phyloP scores from a whole-genome alignment of 64 coral and sea anemone species.

The Pocillopora damicornis region DNA sequence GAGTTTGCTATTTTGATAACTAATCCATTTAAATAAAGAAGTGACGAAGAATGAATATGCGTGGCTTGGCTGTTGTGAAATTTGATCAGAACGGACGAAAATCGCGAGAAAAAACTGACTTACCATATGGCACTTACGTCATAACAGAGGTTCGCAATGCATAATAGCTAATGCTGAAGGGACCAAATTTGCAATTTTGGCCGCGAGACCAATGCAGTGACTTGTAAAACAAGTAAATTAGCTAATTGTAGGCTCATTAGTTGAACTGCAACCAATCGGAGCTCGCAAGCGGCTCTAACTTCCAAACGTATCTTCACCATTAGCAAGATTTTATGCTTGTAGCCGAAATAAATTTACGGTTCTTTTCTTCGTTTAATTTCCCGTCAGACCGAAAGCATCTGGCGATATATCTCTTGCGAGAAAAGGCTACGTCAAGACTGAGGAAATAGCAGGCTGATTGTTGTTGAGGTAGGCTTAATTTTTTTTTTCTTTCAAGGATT shows the following conservation, averaged over 20 bases:
- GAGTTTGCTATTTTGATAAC: neutral
- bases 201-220: neutral
- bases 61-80: neutral
- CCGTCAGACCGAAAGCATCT: neutral
- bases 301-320: neutral
- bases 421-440: neutral
- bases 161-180: neutral
- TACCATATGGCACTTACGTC: neutral
- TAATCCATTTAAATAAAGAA: neutral
- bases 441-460: neutral
- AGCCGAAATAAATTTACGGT: neutral
- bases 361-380: neutral
- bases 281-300: neutral
- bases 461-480: neutral
- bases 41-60: neutral
- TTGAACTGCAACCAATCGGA: neutral
- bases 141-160: neutral
- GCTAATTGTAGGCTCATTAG: conserved; percentile 13
- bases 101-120: neutral
- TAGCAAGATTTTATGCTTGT: neutral
- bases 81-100: neutral
- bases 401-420: neutral
- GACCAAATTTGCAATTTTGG: conserved; percentile 20
- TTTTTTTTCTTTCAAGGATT: neutral
- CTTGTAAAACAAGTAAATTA: conserved; percentile 5